A percentile compares a stretch with the other conserved stretches of the same genome.
Evolutionary conservation across 1,140 invertebrate species (phyloP).

Genomic region (Aphelenchoides avenae): DNA sequence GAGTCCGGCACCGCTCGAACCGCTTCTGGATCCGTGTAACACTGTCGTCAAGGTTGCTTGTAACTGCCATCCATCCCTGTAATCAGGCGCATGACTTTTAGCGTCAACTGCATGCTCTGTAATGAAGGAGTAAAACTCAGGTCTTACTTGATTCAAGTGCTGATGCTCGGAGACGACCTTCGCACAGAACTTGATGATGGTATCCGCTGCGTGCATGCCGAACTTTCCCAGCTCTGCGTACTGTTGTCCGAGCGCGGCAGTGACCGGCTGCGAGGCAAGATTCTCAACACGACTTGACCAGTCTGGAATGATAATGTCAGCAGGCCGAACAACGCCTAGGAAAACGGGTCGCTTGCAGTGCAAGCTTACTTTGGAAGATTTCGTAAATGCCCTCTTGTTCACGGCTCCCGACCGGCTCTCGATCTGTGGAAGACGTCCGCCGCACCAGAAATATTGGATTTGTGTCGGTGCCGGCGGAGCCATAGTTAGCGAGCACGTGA

Average conservation of each 20-base stretch:
- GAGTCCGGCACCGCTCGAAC: slow-evolving; percentile 19
- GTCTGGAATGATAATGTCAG: slow-evolving; percentile 7
- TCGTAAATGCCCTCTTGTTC: slow-evolving; percentile 38
- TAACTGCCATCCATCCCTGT: slow-evolving; percentile 35
- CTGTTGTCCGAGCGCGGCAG: slow-evolving; percentile 2
- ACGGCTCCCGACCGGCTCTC: slow-evolving; percentile 14
- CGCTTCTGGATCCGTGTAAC: slow-evolving; percentile 26
- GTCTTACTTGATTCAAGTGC: slow-evolving; percentile 25
- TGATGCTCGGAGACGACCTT: slow-evolving; percentile 37
- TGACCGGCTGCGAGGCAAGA: slow-evolving; percentile 8
- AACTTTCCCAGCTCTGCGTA: slow-evolving; percentile 28
- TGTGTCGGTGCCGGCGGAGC: slow-evolving; percentile 29
- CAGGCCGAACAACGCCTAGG: neutral
- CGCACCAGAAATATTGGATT: slow-evolving; percentile 35
- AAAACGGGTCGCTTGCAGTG: slow-evolving; percentile 1
- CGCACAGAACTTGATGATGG: slow-evolving; percentile 29
- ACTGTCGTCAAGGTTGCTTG: slow-evolving; percentile 34
- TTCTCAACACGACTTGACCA: slow-evolving; percentile 27
- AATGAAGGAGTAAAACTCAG: slow-evolving; percentile 6
- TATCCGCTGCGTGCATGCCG: slow-evolving; percentile 27
- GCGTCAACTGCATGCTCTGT: too few relatives aligned
- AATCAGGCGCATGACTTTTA: too few relatives aligned
- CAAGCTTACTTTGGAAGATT: slow-evolving; percentile 25
- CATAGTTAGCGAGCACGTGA: slow-evolving; percentile 19
- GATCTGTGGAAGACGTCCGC: slow-evolving; percentile 22